Evolutionary conservation across 2,888 invertebrate genomes (phyloP), one percentile per base, ranked within the genome.

Genomic region (Mycogona germanica): DNA sequence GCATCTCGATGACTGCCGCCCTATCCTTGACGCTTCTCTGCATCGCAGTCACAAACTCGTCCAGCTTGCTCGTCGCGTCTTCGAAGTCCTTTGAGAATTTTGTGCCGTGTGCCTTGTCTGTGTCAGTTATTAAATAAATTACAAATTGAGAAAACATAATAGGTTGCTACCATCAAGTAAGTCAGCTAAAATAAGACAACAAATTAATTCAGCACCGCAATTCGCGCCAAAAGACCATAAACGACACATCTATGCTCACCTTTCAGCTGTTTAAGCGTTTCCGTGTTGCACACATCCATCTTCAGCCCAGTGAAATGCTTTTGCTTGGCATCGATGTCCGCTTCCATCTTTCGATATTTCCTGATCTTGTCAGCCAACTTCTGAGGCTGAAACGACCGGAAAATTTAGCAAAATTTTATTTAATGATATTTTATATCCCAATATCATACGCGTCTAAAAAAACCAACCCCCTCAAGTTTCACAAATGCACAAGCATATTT

Each of bases 1-100:
- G 70, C 32, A 85, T 71, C 4, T 84, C 81, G 51, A 93, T 73
- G 46, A 96, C 74, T 2, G 82, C 76, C 60, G 79, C 81, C 58
- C 92, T 76, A 45, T 87, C 84, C 55, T 82, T 81, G 26, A 91
- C 83, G 72, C 92, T 91, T 28, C 82, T 74, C 62, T 87, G 84
- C 51, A 92, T 70, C 6, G 86, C 81, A 61, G 79, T 78, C 1
- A 89, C 82, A 65, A 86, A 91, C 51, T 79, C 78, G 66, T 89
- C 87, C 59, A 92, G 79, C 61, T 83, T 84, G 21, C 73, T 73
- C 44, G 84, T 80, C 23, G 86, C 86, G 58, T 84, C 82, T 58
- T 89, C 88, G 57, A 93, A 76, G 65, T 93, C 91, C 59, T 81
- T 82, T 60, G 87, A 86, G 2, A 87, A 84, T 67, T 92, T 88